Conservation (phyloP, 2,797 vertebrate species). For the Tapera naevia region DNA sequence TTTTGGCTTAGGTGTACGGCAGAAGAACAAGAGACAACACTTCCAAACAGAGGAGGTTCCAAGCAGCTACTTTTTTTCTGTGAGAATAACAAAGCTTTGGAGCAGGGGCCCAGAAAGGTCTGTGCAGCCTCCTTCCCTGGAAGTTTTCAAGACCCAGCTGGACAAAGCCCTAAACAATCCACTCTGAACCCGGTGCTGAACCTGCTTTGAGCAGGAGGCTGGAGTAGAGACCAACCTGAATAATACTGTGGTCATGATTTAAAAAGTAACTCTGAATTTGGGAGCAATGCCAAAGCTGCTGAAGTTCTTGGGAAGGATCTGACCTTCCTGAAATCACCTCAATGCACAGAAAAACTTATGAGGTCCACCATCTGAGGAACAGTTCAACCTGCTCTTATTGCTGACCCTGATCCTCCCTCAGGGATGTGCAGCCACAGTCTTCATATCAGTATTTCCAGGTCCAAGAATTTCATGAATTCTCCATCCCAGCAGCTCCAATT, state of each 20-base stretch:
- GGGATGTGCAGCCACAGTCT: not conserved
- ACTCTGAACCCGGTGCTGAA: not conserved
- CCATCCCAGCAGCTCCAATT: not conserved
- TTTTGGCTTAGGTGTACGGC: not conserved
- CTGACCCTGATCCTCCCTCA: not conserved
- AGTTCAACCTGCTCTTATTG: not conserved
- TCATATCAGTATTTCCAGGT: not conserved
- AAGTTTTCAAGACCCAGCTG: not conserved
- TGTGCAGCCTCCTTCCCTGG: not conserved
- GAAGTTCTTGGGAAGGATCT: not conserved
- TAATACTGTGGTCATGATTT: not conserved
- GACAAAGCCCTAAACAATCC: not conserved
- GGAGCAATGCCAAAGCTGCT: not conserved
- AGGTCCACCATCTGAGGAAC: not conserved
- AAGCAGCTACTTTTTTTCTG: accelerated
- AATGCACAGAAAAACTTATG: not conserved
- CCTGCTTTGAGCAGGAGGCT: not conserved
- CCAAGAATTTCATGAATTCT: not conserved
- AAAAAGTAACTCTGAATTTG: not conserved
- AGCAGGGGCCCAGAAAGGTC: not conserved
- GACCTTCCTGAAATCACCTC: not conserved
- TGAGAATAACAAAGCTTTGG: not conserved
- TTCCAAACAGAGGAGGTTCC: not conserved
- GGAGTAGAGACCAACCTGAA: not conserved
- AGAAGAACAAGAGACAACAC: not conserved